These are phyloP conservation scores for Tachypleus tridentatus DNA, from an alignment of 1,140 invertebrate genomes.

Conservation along the genomic window DNA sequence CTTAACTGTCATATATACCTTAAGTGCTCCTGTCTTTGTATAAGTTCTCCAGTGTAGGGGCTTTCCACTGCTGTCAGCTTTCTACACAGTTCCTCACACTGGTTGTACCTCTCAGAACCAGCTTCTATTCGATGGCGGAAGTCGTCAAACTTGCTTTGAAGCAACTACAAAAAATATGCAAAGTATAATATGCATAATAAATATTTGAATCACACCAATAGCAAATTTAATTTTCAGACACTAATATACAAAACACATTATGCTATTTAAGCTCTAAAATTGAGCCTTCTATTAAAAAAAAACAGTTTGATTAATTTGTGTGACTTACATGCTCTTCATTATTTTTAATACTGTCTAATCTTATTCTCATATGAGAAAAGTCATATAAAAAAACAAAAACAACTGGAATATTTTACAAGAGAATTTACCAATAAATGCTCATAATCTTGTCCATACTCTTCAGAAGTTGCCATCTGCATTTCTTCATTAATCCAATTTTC, in stretches of 20 bases:
- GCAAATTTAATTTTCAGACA: no score
- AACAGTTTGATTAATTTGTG: no score
- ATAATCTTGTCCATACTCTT: conserved; percentile 95
- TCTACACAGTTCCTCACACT: conserved; percentile 80
- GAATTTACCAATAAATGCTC: conserved; percentile 72
- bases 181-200: no score
- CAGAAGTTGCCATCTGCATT: conserved; percentile 71
- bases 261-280: no score
- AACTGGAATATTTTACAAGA: conserved; percentile 12
- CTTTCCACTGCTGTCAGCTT: conserved; percentile 60
- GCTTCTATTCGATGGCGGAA: conserved; percentile 83
- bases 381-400: conserved; percentile 3
- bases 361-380: conserved; percentile 1
- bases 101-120: conserved; percentile 80
- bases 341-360: not conserved
- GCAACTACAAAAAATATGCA: conserved; percentile 41
- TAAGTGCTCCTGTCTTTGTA: conserved; percentile 72
- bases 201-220: no score
- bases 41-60: conserved; percentile 75
- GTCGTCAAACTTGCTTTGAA: conserved; percentile 91
- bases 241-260: no score
- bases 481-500: conserved; percentile 93
- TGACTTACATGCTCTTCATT: not conserved
- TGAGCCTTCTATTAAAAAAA: no score
- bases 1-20: conserved; percentile 44